Base-by-base conservation (phyloP, 2,797 vertebrate genomes). In the Serranus cabrilla region DNA sequence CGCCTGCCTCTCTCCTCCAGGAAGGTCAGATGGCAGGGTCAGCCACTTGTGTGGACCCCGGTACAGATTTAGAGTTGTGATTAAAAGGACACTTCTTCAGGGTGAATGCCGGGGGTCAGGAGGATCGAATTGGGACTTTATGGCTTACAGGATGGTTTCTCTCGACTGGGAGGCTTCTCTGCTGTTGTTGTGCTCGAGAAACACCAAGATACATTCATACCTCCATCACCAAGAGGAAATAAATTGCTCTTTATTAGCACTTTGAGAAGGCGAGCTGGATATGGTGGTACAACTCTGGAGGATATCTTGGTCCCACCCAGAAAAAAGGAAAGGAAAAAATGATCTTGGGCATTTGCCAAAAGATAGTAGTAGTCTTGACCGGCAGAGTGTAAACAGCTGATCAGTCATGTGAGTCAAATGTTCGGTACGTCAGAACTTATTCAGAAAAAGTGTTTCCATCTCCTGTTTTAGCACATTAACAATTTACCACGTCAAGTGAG, bases 21-120 rank as follows among this genome's bases (percentile, higher is more conserved):
- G 69, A 80, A 87, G 90, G 91, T 92, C 89, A 83, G 84, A 31
- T 58, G 21, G 77, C 37, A n/a, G 86, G 88, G 87, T 88, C 89
- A 77, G 85, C 70, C 8, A 46, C 85, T 72, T 27, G 1, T 27
- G 1, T 45, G 72, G 71, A 84, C 78, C 77, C 77, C n/a, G 2
- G 76, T 10, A 27, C 74, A 83, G 88, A 91, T 88, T 89, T 86
- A 85, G 88, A 85, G 84, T 25, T 46, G 39, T 89, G 84, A 91
- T 93, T 91, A 91, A 89, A 89, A 76, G 74, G 79, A 83, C 65
- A 75, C 80, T 82, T 81, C 84, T 87, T 74, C 82, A 31, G 78
- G 64, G 65, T 62, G 77, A 67, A 78, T 18, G 49, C 76, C 8
- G 12, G 78, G 66, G 85, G 76, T 85, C 81, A 78, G 50, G 20